phyloP scores from a whole-genome alignment of 2,797 vertebrate genomes.

The Tolypeutes matacus region DNA sequence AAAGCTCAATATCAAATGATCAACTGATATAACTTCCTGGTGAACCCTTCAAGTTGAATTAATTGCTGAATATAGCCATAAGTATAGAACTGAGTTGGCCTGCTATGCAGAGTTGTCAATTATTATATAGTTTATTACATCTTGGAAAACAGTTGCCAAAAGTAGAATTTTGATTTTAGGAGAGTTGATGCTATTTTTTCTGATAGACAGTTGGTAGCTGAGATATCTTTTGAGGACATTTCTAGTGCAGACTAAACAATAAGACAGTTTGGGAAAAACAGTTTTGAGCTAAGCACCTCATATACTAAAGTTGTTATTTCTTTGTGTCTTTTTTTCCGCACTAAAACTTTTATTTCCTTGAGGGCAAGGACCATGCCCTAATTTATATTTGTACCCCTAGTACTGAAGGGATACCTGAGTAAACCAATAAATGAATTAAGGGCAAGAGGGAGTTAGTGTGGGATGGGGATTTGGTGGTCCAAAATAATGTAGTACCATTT shows the following conservation, averaged over 20 bases:
- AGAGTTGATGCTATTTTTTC: conserved; percentile 43
- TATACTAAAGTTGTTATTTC: neutral
- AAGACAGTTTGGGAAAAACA: neutral
- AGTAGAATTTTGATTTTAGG: conserved; percentile 45
- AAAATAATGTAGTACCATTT: conserved; percentile 7
- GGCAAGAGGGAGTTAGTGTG: neutral
- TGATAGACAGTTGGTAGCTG: conserved; percentile 1
- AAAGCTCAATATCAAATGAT: neutral
- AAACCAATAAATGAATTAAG: conserved; percentile 18
- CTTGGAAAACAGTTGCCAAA: conserved; percentile 42
- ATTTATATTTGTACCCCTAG: conserved; percentile 6
- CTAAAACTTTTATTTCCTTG: conserved; percentile 46
- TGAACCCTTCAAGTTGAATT: conserved; percentile 28
- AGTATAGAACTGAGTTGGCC: neutral
- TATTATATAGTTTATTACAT: neutral
- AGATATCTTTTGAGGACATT: conserved; percentile 40
- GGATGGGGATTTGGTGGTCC: neutral
- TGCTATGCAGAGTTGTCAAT: neutral
- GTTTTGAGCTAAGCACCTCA: neutral
- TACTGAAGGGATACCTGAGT: neutral
- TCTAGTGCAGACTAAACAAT: neutral
- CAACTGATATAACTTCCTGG: neutral
- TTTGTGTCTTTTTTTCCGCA: neutral
- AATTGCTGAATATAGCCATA: neutral
- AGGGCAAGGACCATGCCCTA: neutral